Evolutionary conservation across 1,140 invertebrate species (phyloP), one percentile per base, ranked within the genome.

Genomic region (Drosophila pachea): DNA sequence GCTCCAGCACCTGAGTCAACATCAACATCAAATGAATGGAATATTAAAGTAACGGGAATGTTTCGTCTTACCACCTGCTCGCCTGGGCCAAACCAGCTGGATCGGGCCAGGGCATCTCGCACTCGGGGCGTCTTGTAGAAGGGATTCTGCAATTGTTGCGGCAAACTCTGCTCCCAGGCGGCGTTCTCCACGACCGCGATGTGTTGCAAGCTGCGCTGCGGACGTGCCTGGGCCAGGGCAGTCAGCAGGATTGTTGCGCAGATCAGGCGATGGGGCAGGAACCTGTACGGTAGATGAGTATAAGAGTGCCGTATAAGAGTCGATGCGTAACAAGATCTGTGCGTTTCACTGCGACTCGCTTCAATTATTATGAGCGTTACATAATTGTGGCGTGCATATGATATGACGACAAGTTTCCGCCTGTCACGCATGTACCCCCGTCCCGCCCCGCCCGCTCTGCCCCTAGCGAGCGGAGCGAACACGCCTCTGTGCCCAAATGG

Each of bases 41-140:
- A 0, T 22, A 5, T 52, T 43, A 16, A 11, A 5, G 33, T 16
- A 0, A 31, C 0, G n/a, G 16, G 22, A 22, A 22, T 22, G 1
- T 22, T 22, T 22, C 22, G 22, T 22, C 87, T 87, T 82, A 92
- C 92, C 67, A 90, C 88, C 55, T 89, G 89, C 76, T 93, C 92
- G 45, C 92, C 92, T 11, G 91, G 90, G 42, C 91, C 91, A 45
- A 93, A 90, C 82, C 92, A 90, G 64, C 91, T 92, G 9, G 90
- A 90, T 33, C 91, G 78, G 22, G 91, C 91, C 31, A 93, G 69
- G 3, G 91, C 88, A 31, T 76, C 74, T 14, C 90, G 62, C n/a
- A 90, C 86, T n/a, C 89, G 68, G 4, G 89, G 88, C 22, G 90
- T 87, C 56, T 90, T 90, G 52, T 90, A 90, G 49, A 90, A 90